Percentiles rank a stretch among this genome's conserved stretches.
These are phyloP conservation scores for Atractosteus spatula DNA, from an alignment of 2,113 vertebrate species.

Conservation along the genomic window DNA sequence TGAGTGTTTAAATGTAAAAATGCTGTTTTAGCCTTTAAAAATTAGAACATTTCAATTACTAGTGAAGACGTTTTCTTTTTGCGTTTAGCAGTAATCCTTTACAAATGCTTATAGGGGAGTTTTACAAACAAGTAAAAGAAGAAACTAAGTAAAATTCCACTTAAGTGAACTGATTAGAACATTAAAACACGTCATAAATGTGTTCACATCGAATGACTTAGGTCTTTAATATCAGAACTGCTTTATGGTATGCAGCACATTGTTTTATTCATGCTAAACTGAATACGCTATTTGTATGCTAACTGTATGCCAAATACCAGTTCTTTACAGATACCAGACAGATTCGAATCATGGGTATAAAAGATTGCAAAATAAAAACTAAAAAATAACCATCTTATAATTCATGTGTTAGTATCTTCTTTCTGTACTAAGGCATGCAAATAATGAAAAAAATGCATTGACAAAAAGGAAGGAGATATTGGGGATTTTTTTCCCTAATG, in stretches of 20 bases:
- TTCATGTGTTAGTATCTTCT: neutral
- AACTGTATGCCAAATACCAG: no score
- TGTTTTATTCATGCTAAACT: neutral
- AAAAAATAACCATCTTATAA: neutral
- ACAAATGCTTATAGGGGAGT: neutral
- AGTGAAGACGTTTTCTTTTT: neutral
- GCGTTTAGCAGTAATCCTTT: neutral
- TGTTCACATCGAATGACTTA: neutral
- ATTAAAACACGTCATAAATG: neutral
- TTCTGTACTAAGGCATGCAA: constrained; percentile 1
- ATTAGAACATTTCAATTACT: neutral
- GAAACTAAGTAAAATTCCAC: neutral
- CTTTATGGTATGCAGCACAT: neutral
- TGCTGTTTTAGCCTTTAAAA: neutral
- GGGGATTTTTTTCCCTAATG: neutral
- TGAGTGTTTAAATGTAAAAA: neutral
- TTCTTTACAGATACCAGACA: no score
- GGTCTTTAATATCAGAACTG: neutral
- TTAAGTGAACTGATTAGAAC: neutral
- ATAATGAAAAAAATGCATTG: neutral
- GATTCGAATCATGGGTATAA: no score
- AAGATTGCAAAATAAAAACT: neutral
- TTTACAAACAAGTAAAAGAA: neutral
- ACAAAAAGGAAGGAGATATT: neutral
- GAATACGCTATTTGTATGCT: neutral